phyloP scores from a whole-genome alignment of 2,888 invertebrate genomes.

The Ichneumoninae sp. region DNA sequence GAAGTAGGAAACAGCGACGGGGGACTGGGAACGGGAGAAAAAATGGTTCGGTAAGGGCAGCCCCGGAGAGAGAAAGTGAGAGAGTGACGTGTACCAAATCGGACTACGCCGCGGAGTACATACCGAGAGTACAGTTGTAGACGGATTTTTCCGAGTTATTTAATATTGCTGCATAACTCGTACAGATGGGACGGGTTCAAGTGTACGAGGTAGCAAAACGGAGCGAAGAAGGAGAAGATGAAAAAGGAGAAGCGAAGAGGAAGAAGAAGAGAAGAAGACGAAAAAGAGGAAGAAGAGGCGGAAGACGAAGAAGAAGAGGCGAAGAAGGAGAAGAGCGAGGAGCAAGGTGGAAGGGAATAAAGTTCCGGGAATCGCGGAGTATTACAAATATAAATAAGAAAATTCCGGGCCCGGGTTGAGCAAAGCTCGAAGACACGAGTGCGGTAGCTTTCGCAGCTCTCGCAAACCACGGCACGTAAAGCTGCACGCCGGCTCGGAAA shows the following conservation, averaged over 20 bases:
- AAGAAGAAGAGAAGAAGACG: background rate
- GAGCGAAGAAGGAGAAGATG: background rate
- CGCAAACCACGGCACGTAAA: constrained; percentile 2
- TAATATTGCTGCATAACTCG: constrained; percentile 69
- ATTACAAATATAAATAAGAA: constrained; percentile 65
- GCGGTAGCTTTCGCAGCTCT: constrained; percentile 9
- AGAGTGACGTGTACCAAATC: constrained; percentile 58
- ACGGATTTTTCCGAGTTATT: constrained; percentile 67
- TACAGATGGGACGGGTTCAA: constrained; percentile 27
- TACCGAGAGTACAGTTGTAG: constrained; percentile 65
- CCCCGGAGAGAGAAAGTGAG: background rate
- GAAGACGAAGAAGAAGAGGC: background rate
- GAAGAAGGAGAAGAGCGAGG: constrained; percentile 11
- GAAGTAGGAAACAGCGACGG: constrained; percentile 11
- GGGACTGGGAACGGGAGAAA: background rate
- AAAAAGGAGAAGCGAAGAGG: background rate
- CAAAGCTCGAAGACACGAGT: constrained; percentile 21
- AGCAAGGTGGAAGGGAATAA: constrained; percentile 37
- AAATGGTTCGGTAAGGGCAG: background rate
- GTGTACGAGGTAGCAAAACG: constrained; percentile 22
- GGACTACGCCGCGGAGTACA: constrained; percentile 60
- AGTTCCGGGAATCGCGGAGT: constrained; percentile 57
- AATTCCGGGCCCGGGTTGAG: constrained; percentile 44
- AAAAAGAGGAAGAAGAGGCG: constrained; percentile 9
- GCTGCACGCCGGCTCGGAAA: background rate